A percentile compares a stretch with the other conserved stretches of the same genome.
Evolutionary conservation across 2,797 vertebrate species (phyloP).

Genomic region (Vespertilio murinus): DNA sequence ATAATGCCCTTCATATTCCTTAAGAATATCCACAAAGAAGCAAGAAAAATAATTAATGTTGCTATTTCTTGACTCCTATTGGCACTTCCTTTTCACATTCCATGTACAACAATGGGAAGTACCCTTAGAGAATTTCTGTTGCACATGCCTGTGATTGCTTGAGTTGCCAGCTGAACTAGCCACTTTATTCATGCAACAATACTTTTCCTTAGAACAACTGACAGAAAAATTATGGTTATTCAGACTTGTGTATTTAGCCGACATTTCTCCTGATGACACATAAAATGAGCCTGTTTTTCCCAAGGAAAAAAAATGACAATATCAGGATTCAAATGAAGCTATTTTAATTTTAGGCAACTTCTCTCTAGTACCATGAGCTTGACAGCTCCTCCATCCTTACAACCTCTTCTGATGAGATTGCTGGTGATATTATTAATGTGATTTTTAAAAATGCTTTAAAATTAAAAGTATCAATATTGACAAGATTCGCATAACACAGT

Average conservation of each 20-base stretch:
- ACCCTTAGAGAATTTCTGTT: not conserved
- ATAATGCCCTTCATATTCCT: not conserved
- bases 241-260: not conserved
- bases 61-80: not conserved
- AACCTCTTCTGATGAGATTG: not conserved
- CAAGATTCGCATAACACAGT: not conserved
- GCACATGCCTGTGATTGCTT: not conserved
- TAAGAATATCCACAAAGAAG: not conserved
- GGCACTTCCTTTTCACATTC: not conserved
- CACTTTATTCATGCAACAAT: not conserved
- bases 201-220: not conserved
- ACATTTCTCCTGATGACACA: not conserved
- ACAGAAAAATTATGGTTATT: not conserved
- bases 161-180: slow-evolving; percentile 54
- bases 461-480: not conserved
- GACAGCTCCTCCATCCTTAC: not conserved
- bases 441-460: not conserved
- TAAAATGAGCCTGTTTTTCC: not conserved
- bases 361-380: not conserved
- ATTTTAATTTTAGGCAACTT: not conserved
- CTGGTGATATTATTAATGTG: not conserved
- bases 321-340: slow-evolving; percentile 1
- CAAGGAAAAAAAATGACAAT: not conserved
- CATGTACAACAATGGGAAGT: not conserved
- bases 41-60: not conserved